Evolutionary conservation across 2,113 vertebrate species (phyloP).

Genomic region (Lipotes vexillifer): DNA sequence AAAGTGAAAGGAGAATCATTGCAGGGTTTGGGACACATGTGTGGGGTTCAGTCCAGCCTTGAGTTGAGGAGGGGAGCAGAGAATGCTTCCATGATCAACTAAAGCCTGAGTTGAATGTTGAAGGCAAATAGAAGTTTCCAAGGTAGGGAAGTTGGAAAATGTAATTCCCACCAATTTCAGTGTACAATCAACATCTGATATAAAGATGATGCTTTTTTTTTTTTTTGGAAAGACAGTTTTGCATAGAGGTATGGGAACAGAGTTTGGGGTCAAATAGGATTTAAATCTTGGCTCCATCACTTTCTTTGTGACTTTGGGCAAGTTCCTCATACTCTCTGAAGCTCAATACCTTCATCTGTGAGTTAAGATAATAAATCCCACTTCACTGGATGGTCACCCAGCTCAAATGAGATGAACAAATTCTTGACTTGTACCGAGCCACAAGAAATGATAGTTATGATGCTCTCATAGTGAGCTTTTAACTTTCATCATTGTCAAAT

Average conservation of each 20-base stretch:
- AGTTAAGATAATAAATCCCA: neutral
- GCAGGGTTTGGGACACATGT: neutral
- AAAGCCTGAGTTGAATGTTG: neutral
- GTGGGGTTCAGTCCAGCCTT: neutral
- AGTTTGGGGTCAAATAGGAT: neutral
- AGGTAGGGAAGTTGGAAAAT: neutral
- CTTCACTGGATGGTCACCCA: neutral
- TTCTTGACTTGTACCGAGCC: neutral
- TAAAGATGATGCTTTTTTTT: neutral
- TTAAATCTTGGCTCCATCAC: neutral
- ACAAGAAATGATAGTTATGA: neutral
- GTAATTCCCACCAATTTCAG: neutral
- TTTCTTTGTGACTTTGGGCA: neutral
- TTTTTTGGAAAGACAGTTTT: neutral
- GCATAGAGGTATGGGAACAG: neutral
- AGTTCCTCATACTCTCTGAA: neutral
- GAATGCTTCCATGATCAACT: neutral
- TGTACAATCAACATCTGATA: neutral
- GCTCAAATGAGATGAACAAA: neutral
- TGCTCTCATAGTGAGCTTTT: neutral
- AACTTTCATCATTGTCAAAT: neutral
- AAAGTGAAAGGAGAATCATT: neutral
- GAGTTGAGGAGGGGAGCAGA: neutral
- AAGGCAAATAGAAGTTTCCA: neutral
- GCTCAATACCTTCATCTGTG: neutral